Conservation (phyloP, 35 echinoderm and acorn worm genomes). For the Acanthaster planci region DNA sequence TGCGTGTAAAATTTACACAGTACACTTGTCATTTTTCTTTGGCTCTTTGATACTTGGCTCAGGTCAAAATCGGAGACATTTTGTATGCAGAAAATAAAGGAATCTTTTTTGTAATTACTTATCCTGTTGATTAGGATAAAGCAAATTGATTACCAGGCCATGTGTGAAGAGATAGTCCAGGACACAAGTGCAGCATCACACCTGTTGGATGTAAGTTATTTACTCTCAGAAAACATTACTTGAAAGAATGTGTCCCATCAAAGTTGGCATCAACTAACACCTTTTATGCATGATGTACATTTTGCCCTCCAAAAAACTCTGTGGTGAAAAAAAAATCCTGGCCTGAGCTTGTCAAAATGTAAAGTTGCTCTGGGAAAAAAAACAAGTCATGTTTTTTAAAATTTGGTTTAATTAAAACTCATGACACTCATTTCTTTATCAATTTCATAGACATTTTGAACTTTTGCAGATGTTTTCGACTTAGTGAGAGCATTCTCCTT, state of each 20-base stretch:
- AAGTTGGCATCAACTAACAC: neutral
- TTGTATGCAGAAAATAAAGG: no score
- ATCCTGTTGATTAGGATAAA: neutral
- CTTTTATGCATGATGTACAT: neutral
- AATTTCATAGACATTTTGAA: no score
- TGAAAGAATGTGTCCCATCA: neutral
- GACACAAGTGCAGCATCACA: neutral
- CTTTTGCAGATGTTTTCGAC: no score
- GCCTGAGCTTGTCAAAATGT: neutral
- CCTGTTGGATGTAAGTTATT: conserved; percentile 20
- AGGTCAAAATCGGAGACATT: no score
- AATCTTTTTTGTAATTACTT: neutral
- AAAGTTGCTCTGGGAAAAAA: no score
- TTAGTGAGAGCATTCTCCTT: no score
- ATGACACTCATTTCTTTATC: no score
- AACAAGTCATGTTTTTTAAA: no score
- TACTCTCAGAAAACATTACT: neutral
- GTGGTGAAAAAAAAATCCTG: neutral
- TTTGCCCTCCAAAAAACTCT: neutral
- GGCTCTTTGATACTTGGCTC: no score
- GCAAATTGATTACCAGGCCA: conserved; percentile 8
- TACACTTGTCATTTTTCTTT: no score
- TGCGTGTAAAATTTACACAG: no score
- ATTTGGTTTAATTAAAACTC: no score
- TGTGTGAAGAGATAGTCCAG: neutral